Conservation (phyloP, 2,888 invertebrate genomes). For the Panorpa germanica region DNA sequence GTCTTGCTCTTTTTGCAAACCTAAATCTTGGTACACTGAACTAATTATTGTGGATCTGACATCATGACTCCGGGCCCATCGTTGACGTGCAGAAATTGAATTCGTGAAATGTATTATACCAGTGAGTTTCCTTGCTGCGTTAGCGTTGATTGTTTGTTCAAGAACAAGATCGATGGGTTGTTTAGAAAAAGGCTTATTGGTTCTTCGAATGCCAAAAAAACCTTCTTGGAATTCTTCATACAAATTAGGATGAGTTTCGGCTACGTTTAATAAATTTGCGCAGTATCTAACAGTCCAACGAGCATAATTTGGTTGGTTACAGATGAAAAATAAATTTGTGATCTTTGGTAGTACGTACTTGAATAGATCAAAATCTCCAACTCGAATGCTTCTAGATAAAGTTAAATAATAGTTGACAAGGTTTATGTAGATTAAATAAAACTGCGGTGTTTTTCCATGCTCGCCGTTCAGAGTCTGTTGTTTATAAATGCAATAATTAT, state of each 20-base stretch:
- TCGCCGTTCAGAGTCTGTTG: conserved; percentile 13
- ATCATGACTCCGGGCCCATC: conserved; percentile 12
- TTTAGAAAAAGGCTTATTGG: conserved; percentile 17
- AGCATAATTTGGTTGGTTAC: conserved; percentile 19
- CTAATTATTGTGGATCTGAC: conserved; percentile 10
- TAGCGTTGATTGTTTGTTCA: conserved; percentile 19
- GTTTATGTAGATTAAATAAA: conserved; percentile 14
- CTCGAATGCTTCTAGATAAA: conserved; percentile 14
- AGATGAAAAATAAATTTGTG: conserved; percentile 17
- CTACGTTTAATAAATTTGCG: conserved; percentile 16
- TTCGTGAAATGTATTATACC: conserved; percentile 15
- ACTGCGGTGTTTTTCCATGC: conserved; percentile 16
- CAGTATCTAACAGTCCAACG: conserved; percentile 16
- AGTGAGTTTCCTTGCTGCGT: conserved; percentile 15
- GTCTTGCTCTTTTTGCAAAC: too few relatives aligned
- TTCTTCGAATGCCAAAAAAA: conserved; percentile 17
- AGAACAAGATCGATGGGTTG: conserved; percentile 17
- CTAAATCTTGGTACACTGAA: too few relatives aligned
- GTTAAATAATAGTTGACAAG: conserved; percentile 14
- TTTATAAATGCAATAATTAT: too few relatives aligned
- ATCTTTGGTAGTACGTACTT: conserved; percentile 16
- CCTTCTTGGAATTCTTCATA: conserved; percentile 14
- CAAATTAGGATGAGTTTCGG: conserved; percentile 15
- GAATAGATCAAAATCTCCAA: conserved; percentile 15
- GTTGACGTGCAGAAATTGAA: conserved; percentile 15